These are phyloP conservation scores for Antheraea mylitta DNA, from an alignment of 1,140 invertebrate genomes.

Conservation along the genomic window DNA sequence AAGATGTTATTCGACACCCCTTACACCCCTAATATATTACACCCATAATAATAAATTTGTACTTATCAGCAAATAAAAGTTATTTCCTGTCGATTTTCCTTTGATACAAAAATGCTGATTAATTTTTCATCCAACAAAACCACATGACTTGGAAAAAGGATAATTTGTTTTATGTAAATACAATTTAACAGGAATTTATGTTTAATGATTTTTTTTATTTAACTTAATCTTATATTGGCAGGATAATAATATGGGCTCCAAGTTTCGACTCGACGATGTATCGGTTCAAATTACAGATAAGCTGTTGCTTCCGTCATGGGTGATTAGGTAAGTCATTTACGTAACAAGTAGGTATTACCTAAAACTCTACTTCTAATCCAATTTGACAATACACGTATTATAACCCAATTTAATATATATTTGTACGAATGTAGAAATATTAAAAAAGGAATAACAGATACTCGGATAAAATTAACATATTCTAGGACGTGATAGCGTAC, in stretches of 20 bases:
- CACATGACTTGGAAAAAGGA: background rate
- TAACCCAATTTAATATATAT: background rate
- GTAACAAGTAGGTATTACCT: background rate
- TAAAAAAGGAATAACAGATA: too few species aligned
- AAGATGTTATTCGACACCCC: too few species aligned
- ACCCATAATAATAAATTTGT: too few species aligned
- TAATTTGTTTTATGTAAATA: background rate
- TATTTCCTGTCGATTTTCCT: background rate
- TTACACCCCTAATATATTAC: too few species aligned
- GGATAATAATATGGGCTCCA: background rate
- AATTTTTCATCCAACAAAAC: background rate
- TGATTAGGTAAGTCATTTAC: background rate
- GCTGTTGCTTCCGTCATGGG: background rate
- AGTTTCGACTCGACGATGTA: background rate
- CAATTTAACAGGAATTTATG: background rate
- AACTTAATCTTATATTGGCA: background rate
- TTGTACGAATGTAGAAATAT: background rate
- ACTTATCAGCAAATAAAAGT: too few species aligned
- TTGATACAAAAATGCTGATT: background rate
- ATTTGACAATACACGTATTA: background rate
- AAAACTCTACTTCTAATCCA: constrained; percentile 1
- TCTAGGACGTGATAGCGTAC: too few species aligned
- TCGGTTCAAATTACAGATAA: background rate
- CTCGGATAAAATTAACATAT: too few species aligned
- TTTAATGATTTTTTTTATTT: background rate